phyloP scores from a whole-genome alignment of 2,113 vertebrate species.

The Aphyosemion australe region DNA sequence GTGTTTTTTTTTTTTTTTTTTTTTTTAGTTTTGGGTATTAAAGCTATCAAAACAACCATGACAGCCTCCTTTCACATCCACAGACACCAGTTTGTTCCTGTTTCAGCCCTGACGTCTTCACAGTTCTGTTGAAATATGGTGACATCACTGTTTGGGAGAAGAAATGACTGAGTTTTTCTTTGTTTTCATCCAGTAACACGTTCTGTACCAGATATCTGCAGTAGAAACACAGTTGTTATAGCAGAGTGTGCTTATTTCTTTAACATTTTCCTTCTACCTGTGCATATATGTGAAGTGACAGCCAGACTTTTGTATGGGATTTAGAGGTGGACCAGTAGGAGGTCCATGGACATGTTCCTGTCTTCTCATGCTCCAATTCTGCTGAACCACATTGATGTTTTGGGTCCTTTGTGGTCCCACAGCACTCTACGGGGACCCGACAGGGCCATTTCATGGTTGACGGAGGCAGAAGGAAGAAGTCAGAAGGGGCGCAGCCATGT shows the following conservation, averaged over 20 bases:
- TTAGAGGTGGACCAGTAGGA: slow-evolving; percentile 55
- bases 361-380: slow-evolving; percentile 44
- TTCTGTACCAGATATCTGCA: neutral
- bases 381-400: slow-evolving; percentile 67
- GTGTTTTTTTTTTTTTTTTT: too few species aligned
- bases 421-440: slow-evolving; percentile 52
- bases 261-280: slow-evolving; percentile 32
- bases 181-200: neutral
- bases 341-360: slow-evolving; percentile 63
- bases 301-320: slow-evolving; percentile 48
- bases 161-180: too few species aligned
- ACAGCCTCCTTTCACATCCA: too few species aligned
- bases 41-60: too few species aligned
- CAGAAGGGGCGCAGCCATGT: slow-evolving; percentile 54
- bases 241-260: slow-evolving; percentile 4
- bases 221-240: neutral
- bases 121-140: too few species aligned
- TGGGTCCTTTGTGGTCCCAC: slow-evolving; percentile 53
- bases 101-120: too few species aligned
- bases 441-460: slow-evolving; percentile 66
- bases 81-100: too few species aligned
- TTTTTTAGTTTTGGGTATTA: too few species aligned
- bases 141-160: too few species aligned
- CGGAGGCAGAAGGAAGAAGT: slow-evolving; percentile 60
- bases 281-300: slow-evolving; percentile 50